phyloP scores from a whole-genome alignment of 2,113 vertebrate species.

The Syngnathus typhle region DNA sequence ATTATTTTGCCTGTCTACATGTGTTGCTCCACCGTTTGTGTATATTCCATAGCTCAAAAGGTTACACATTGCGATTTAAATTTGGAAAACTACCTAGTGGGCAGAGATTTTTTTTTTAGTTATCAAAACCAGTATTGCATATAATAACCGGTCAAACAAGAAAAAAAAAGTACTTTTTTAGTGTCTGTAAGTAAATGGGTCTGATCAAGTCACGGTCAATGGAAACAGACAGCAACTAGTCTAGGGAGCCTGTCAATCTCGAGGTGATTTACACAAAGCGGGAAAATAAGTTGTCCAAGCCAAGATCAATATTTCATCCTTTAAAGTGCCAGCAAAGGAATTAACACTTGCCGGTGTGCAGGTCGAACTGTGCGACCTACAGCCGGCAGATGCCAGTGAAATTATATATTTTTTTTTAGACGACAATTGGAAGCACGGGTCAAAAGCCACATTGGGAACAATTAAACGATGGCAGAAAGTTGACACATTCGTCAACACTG shows the following conservation, averaged over 20 bases:
- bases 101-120: too few species aligned
- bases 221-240: constrained; percentile 15
- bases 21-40: too few species aligned
- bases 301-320: constrained; percentile 61
- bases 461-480: not conserved
- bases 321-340: constrained; percentile 52
- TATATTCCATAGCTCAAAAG: too few species aligned
- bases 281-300: constrained; percentile 44
- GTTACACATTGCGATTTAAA: too few species aligned
- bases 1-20: too few species aligned
- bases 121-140: too few species aligned
- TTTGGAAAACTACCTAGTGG: too few species aligned
- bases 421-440: not conserved
- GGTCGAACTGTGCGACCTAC: constrained; percentile 13
- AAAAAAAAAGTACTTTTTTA: not conserved
- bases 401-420: not conserved
- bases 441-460: not conserved
- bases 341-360: constrained; percentile 29
- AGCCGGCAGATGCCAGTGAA: not conserved
- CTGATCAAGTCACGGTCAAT: constrained; percentile 37
- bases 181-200: not conserved
- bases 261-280: constrained; percentile 51
- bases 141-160: too few species aligned
- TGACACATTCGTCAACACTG: not conserved
- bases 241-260: constrained; percentile 43